Evolutionary conservation across 2,113 vertebrate species (phyloP), one percentile per base, ranked within the genome.

Genomic region (Actinemys pallida): DNA sequence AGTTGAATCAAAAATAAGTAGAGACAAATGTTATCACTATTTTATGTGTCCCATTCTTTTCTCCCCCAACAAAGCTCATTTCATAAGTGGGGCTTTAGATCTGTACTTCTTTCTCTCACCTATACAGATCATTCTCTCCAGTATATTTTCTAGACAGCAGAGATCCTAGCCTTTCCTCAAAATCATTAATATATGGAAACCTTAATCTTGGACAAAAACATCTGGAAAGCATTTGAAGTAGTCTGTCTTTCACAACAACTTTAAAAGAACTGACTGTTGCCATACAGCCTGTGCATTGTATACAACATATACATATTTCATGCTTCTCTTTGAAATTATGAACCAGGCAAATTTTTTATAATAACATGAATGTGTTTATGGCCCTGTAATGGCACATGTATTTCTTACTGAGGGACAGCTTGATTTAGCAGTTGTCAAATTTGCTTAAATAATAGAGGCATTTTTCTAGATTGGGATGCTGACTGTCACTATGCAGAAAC

Each of bases 391-490:
- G 4, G 45, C 35, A 47, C 20, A 56, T 24, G 2, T 25, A n/a
- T 59, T 14, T 52, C 9, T 90, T 82, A 27, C 6, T 39, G 49
- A 93, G 59, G 27, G 3, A 31, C 47, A 49, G 7, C 19, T 25
- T 59, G 79, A 90, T 85, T 80, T 82, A 24, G 2, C 24, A 35
- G 1, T 56, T 93, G 31, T 79, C 39, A 42, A 56, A 87, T 93
- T 97, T 96, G 54, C 35, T 92, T 89, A 92, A 95, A 94, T 72
- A 92, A 87, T 24, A 83, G 82, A 54, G 78, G 0, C 35, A 78
- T 81, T 87, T 96, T 94, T 90, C 56, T 92, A 84, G 50, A 89
- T 49, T 84, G 29, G 4, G 84, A 87, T 72, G 25, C 22, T 86
- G 12, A 24, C 42, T 92, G 50, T 75, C 42, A 84, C 4, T 3